These are phyloP conservation scores for Polia nebulosa DNA, from an alignment of 2,888 invertebrate genomes.

Conservation along the genomic window DNA sequence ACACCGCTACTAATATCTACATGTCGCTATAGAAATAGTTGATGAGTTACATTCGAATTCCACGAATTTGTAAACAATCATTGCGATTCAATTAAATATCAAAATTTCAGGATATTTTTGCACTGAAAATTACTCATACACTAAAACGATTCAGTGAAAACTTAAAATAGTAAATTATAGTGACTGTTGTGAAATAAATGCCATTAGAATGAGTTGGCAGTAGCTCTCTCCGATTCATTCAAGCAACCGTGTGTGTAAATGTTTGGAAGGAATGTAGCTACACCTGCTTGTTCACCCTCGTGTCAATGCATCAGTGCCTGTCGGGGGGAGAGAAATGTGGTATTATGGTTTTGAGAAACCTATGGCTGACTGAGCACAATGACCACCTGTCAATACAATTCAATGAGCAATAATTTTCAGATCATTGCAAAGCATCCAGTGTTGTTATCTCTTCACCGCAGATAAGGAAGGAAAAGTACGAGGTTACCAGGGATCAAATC, in stretches of 20 bases:
- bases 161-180: constrained; percentile 40
- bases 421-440: not conserved
- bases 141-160: constrained; percentile 39
- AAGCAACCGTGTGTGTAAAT: constrained; percentile 31
- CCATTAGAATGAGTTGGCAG: constrained; percentile 43
- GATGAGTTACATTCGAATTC: constrained; percentile 83
- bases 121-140: constrained; percentile 51
- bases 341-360: constrained; percentile 13
- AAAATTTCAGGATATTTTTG: constrained; percentile 51
- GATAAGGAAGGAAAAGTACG: constrained; percentile 25
- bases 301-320: constrained; percentile 8
- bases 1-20: constrained; percentile 71
- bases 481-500: not conserved
- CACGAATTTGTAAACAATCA: constrained; percentile 81
- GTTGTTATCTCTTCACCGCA: constrained; percentile 7
- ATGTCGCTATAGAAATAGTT: constrained; percentile 86
- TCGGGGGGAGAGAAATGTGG: not conserved
- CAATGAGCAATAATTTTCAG: constrained; percentile 1
- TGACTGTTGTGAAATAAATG: constrained; percentile 47
- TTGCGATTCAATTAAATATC: constrained; percentile 66
- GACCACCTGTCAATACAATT: not conserved
- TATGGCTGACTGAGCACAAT: not conserved
- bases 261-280: constrained; percentile 26
- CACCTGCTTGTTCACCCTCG: constrained; percentile 30
- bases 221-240: constrained; percentile 41